Percentiles rank a stretch among this genome's conserved stretches.
phyloP scores from a whole-genome alignment of 2,888 invertebrate genomes.

The Nemapogon koenigi region DNA sequence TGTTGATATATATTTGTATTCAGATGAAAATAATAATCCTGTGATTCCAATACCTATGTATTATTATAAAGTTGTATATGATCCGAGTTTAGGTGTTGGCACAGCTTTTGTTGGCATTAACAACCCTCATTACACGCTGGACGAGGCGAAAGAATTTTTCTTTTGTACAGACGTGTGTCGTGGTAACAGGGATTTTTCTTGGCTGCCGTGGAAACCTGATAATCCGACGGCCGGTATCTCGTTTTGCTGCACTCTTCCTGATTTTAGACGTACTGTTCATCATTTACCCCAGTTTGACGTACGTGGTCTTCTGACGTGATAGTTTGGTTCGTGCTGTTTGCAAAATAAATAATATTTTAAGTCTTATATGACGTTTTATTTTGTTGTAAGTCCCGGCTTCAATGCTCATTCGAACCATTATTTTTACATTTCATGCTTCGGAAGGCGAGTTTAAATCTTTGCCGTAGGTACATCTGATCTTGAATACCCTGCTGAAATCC shows the following conservation, averaged over 20 bases:
- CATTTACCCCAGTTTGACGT: conserved; percentile 62
- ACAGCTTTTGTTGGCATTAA: conserved; percentile 69
- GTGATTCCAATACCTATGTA: conserved; percentile 51
- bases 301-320: conserved; percentile 30
- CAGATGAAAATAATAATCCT: conserved; percentile 39
- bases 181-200: conserved; percentile 51
- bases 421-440: no score
- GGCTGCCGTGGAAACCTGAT: conserved; percentile 65
- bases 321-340: no score
- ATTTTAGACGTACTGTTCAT: conserved; percentile 51
- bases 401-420: no score
- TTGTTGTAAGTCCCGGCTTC: no score
- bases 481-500: no score
- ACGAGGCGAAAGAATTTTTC: conserved; percentile 31
- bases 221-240: conserved; percentile 56
- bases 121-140: conserved; percentile 56
- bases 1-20: conserved; percentile 41
- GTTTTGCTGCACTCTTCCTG: conserved; percentile 66
- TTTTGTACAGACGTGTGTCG: conserved; percentile 59
- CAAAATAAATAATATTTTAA: no score
- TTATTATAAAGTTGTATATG: conserved; percentile 62
- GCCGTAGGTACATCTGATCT: no score
- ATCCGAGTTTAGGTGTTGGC: conserved; percentile 47
- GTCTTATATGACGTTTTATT: no score
- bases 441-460: no score